These are phyloP conservation scores for Phalacrocorax aristotelis DNA, from an alignment of 2,113 vertebrate genomes.

Conservation along the genomic window DNA sequence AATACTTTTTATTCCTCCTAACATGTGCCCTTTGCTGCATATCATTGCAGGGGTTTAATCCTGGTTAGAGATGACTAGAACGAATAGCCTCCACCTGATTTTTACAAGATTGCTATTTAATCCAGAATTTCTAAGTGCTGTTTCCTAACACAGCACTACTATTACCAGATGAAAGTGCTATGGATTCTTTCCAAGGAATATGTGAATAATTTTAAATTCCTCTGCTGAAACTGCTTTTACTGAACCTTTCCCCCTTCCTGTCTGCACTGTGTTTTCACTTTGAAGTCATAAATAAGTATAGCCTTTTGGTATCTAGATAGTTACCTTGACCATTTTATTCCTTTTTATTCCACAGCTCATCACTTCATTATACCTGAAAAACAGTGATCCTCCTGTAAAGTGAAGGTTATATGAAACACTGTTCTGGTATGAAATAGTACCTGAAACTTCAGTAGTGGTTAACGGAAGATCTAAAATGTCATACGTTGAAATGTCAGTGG, in stretches of 20 bases:
- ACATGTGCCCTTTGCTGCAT: neutral
- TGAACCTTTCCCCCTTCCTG: neutral
- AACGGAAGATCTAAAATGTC: neutral
- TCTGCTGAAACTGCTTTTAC: neutral
- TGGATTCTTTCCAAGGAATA: constrained; percentile 38
- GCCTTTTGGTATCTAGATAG: neutral
- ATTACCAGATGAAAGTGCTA: neutral
- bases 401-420: neutral
- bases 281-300: neutral
- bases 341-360: neutral
- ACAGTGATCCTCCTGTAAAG: neutral
- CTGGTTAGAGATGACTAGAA: neutral
- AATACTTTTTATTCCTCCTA: neutral
- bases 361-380: neutral
- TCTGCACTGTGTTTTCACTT: neutral
- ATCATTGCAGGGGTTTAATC: neutral
- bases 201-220: constrained; percentile 36
- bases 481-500: neutral
- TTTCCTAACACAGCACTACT: neutral
- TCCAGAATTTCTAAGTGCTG: neutral
- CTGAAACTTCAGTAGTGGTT: neutral
- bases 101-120: neutral
- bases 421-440: neutral
- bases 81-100: neutral
- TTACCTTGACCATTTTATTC: neutral